Evolutionary conservation across 2,888 invertebrate species (phyloP).

Genomic region (Orthosia gothica): DNA sequence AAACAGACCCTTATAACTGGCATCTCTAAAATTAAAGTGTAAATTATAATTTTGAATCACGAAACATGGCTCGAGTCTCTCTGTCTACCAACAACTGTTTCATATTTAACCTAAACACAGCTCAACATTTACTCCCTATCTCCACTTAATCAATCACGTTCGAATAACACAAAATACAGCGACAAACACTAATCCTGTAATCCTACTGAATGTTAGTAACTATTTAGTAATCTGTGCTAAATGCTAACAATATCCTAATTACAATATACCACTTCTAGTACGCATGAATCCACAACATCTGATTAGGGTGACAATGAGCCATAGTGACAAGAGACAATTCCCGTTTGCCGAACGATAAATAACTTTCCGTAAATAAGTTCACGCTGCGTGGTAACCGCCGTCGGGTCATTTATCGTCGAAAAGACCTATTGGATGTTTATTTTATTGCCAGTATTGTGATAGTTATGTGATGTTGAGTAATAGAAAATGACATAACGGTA

Average conservation of each 20-base stretch:
- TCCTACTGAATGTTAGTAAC: slow-evolving; percentile 21
- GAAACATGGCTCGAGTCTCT: too few species aligned
- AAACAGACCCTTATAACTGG: too few species aligned
- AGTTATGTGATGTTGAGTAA: slow-evolving; percentile 53
- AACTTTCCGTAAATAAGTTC: slow-evolving; percentile 62
- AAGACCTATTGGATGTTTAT: slow-evolving; percentile 51
- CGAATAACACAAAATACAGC: slow-evolving; percentile 30
- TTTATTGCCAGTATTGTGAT: slow-evolving; percentile 63
- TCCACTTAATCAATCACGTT: slow-evolving; percentile 39
- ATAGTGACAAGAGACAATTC: slow-evolving; percentile 62
- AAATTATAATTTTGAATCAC: too few species aligned
- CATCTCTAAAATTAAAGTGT: too few species aligned
- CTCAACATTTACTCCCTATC: neutral
- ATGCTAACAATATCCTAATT: slow-evolving; percentile 39
- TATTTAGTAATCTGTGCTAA: too few species aligned
- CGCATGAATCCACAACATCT: slow-evolving; percentile 61
- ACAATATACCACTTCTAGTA: slow-evolving; percentile 55
- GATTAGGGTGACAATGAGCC: slow-evolving; percentile 75
- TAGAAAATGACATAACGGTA: slow-evolving; percentile 42
- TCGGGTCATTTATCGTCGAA: slow-evolving; percentile 39
- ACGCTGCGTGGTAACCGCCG: slow-evolving; percentile 42
- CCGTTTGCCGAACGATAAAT: slow-evolving; percentile 65
- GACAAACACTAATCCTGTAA: slow-evolving; percentile 34
- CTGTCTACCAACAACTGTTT: neutral
- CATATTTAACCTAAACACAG: neutral